phyloP scores from a whole-genome alignment of 1,140 invertebrate genomes.

The Chironomus tepperi region DNA sequence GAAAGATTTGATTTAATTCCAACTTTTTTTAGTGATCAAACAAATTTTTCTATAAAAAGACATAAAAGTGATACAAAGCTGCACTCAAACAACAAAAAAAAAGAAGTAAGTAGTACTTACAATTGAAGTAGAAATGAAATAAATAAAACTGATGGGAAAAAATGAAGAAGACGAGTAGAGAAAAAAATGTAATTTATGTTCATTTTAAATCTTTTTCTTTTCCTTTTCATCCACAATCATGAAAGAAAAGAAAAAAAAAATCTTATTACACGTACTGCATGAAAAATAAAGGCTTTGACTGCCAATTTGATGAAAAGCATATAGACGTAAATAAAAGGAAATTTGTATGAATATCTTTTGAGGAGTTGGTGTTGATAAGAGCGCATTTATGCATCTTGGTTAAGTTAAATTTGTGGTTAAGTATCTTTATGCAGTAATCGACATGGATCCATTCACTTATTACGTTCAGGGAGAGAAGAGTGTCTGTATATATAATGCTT shows the following conservation, averaged over 20 bases:
- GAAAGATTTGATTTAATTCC: background rate
- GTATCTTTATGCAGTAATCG: too few relatives aligned
- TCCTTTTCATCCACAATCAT: background rate
- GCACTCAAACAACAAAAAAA: background rate
- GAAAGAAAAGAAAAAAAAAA: background rate
- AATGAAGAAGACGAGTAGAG: background rate
- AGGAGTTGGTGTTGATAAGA: background rate
- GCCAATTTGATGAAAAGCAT: background rate
- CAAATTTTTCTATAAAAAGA: too few relatives aligned
- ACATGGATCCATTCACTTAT: too few relatives aligned
- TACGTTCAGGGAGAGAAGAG: too few relatives aligned
- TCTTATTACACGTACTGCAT: background rate
- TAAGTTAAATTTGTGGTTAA: background rate
- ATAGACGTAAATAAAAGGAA: background rate
- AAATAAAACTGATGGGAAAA: background rate
- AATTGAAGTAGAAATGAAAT: background rate
- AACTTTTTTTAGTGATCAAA: background rate
- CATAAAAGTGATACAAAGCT: background rate
- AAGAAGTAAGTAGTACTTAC: background rate
- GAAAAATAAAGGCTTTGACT: background rate
- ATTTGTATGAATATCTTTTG: background rate
- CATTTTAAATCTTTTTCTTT: background rate
- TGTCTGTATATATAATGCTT: too few relatives aligned
- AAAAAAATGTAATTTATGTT: background rate
- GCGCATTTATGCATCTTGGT: background rate